Evolutionary conservation across 2,797 vertebrate species (phyloP), one percentile per base, ranked within the genome.

Genomic region (Pangasius sanitwongsei): DNA sequence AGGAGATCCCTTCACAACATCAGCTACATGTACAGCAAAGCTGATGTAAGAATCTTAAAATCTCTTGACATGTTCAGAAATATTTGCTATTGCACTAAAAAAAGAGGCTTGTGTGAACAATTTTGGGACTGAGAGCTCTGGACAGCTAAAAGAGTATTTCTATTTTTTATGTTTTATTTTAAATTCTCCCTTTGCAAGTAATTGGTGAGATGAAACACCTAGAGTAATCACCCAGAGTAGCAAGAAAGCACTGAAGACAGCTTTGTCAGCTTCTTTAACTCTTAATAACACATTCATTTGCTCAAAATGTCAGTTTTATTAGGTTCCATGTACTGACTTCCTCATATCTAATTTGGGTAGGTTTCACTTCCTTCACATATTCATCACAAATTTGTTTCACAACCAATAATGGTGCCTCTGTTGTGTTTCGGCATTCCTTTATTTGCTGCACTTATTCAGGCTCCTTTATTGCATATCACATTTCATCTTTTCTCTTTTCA

Each of bases 41-140:
- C 55, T 61, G 80, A 61, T 41, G 78, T 41, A 82, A 82, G 31
- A 82, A 41, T 61, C 55, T 41, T 82, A 61, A 59, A 82, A 28
- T 28, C 25, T 16, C 34, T 61, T 63, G 80, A 63, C 37, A 63
- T 44, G 37, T 63, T 63, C 59, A 83, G 81, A 63, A 65, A 63
- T 65, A n/a, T 34, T 59, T 37, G 9, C 53, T 25, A 59, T 34
- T 63, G 81, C 59, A n/a, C 23, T 31, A 16, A 34, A 81, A 81
- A 31, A 57, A 61, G 23, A 63, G 3, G n/a, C 31, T 80, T 20
- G n/a, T 80, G 16, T 57, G 77, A 77, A 77, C 44, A 34, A 3
- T 80, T 82, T 59, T 31, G 75, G 12, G 28, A 53, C 2, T 0
- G 28, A 53, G 12, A 53, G 75, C 48, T 78, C 75, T 9, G 48